Evolutionary conservation across 2,888 invertebrate species (phyloP).

Genomic region (Callyntrura guangdongensis): DNA sequence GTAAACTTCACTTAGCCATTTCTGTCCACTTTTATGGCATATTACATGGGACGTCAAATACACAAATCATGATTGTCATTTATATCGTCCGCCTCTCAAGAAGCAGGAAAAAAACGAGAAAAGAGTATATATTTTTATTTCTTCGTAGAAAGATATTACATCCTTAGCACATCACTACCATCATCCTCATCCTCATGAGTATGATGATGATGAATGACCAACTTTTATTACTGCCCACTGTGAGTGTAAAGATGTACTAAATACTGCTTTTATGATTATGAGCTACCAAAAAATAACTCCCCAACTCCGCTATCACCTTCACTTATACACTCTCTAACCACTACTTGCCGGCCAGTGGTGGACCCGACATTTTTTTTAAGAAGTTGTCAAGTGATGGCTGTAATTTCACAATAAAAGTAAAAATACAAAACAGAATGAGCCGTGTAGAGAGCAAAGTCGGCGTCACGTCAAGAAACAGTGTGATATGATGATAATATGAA

Average conservation of each 20-base stretch:
- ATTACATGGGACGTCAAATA: constrained; percentile 11
- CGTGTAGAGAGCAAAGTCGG: not conserved
- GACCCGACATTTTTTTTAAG: not conserved
- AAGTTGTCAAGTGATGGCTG: not conserved
- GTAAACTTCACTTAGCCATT: not conserved
- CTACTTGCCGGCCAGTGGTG: not conserved
- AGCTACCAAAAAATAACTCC: not conserved
- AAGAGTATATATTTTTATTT: not conserved
- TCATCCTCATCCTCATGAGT: not conserved
- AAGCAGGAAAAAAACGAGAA: constrained; percentile 3
- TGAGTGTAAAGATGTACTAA: not conserved
- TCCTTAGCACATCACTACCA: not conserved
- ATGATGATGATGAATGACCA: constrained; percentile 40
- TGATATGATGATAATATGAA: not conserved
- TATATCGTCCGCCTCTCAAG: not conserved
- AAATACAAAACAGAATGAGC: too few species aligned
- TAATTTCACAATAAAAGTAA: not conserved
- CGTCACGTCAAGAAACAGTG: not conserved
- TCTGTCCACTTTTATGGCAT: constrained; percentile 4
- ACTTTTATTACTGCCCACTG: constrained; percentile 13
- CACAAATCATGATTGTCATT: constrained; percentile 17
- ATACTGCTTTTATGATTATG: constrained; percentile 4
- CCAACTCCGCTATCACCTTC: not conserved
- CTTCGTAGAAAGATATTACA: constrained; percentile 3
- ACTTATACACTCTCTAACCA: not conserved